A percentile compares a stretch with the other conserved stretches of the same genome.
Conservation (phyloP, 2,113 vertebrate species). For the Tychaedon coryphoeus region DNA sequence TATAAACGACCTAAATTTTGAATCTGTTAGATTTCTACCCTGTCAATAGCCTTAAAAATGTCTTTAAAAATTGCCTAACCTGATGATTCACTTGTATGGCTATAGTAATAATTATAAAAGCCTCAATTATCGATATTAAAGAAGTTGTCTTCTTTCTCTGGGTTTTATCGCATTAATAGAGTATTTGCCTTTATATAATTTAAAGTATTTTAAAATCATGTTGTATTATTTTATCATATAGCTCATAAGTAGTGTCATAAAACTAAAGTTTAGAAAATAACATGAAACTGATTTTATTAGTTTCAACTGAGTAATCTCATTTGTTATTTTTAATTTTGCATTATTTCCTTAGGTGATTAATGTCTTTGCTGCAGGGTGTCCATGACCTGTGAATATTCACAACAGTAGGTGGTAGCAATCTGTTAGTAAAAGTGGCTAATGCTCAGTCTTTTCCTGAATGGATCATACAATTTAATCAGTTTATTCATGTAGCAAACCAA, state of each 20-base stretch:
- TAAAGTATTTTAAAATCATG: not conserved
- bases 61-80: conserved; percentile 41
- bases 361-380: not conserved
- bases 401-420: not conserved
- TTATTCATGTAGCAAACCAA: not conserved
- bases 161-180: conserved; percentile 19
- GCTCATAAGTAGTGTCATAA: not conserved
- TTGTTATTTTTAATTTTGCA: not conserved
- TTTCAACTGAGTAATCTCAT: not conserved
- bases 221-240: not conserved
- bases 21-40: not conserved
- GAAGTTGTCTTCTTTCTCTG: not conserved
- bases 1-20: not conserved
- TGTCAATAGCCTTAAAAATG: not conserved
- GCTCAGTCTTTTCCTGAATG: not conserved
- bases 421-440: not conserved
- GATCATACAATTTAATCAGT: not conserved
- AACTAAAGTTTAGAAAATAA: not conserved
- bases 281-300: not conserved
- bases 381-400: not conserved
- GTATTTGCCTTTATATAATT: not conserved
- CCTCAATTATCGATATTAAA: not conserved
- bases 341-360: not conserved
- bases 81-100: not conserved
- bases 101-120: not conserved